Evolutionary conservation across 2,888 invertebrate species (phyloP).

Genomic region (Dicycla oo): DNA sequence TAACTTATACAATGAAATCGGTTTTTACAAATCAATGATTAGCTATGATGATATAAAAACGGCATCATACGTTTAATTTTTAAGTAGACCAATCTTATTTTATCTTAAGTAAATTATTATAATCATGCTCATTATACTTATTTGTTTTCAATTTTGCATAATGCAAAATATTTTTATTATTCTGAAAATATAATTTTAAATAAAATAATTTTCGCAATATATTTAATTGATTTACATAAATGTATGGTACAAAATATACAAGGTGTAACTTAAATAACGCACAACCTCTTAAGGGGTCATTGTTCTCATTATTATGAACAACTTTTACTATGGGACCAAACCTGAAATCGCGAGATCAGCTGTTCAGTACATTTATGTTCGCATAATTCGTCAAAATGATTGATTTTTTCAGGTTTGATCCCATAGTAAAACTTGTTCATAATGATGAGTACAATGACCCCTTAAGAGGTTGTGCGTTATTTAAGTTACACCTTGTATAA

Average conservation of each 20-base stretch:
- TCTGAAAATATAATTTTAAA: slow-evolving; percentile 10
- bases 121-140: slow-evolving; percentile 21
- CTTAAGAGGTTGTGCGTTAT: too few species aligned
- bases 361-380: too few species aligned
- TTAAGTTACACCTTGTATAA: too few species aligned
- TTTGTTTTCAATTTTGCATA: not conserved
- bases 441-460: too few species aligned
- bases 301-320: too few species aligned
- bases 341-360: too few species aligned
- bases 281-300: too few species aligned
- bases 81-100: slow-evolving; percentile 68
- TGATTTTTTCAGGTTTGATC: too few species aligned
- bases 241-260: slow-evolving; percentile 30
- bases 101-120: slow-evolving; percentile 32
- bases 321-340: too few species aligned
- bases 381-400: too few species aligned
- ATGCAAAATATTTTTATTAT: not conserved
- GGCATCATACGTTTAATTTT: slow-evolving; percentile 42
- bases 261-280: too few species aligned
- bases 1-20: slow-evolving; percentile 9
- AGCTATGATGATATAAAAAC: slow-evolving; percentile 2
- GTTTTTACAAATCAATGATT: slow-evolving; percentile 9
- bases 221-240: not conserved
- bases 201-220: not conserved
- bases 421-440: too few species aligned